Base-by-base conservation (phyloP, 2,797 vertebrate genomes). In the Micromesistius poutassou region DNA sequence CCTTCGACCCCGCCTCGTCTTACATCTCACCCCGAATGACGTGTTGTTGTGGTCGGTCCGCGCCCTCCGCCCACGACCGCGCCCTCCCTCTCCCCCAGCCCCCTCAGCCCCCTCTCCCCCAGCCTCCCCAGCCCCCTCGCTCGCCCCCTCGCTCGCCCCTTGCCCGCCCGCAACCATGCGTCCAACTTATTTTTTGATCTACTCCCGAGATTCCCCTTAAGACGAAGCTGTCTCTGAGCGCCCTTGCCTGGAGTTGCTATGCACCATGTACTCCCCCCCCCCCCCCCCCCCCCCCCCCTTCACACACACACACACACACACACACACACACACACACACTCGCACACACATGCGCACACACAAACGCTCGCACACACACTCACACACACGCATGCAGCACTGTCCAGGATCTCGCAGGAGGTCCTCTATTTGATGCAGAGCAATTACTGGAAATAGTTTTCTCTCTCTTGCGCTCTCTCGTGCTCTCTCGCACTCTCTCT, bases 361-460 rank as follows among this genome's bases (percentile, higher is more conserved):
- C 12, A 42, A 1, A 46, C 14, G 16, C 12, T 2, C 42, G 3
- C 42, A 13, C 42, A 50, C 9, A 8, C 36, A 38, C 9, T 1
- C 8, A 10, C 36, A 46, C 12, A 16, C 42, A 3, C 42, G 16
- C 42, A 46, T 13, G 1, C 42, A 46, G 2, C 42, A 46, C 0
- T 22, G 62, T 83, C 78, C 80, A 76, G 13, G 82, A 82, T 88
- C 88, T 88, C 10, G 31, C 88, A 87, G 84, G 75, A 50, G 73
- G 75, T 82, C 83, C 81, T 81, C 79, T n/a, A 73, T 86, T 84
- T 85, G 88, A 91, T 87, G 86, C 83, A 81, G 86, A 82, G 82
- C 87, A 87, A 90, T 91, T 88, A 89, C 87, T 76, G 79, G 77
- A 85, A 86, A 87, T 90, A 81, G 86, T 87, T 88, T 80, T 46